These are phyloP conservation scores for Nasua narica DNA, from an alignment of 2,797 vertebrate genomes.

Conservation along the genomic window DNA sequence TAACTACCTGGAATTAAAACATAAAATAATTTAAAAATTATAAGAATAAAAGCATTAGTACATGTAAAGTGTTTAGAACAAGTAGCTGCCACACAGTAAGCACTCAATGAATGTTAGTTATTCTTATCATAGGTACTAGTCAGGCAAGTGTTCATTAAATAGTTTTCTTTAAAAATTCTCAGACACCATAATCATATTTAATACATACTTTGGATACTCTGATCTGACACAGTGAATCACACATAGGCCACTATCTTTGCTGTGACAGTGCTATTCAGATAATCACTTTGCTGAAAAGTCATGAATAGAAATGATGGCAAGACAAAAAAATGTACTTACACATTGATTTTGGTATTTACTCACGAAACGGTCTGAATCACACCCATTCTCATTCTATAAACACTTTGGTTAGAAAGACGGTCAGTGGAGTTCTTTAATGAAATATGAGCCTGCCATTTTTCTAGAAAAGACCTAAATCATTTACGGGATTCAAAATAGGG, in stretches of 20 bases:
- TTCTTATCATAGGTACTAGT: background rate
- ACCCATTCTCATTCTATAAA: background rate
- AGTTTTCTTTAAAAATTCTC: background rate
- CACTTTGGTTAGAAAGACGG: background rate
- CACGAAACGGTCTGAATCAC: background rate
- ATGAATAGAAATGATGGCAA: background rate
- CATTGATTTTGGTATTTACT: background rate
- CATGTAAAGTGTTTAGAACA: background rate
- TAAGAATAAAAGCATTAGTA: background rate
- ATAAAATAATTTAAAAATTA: background rate
- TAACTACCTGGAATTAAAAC: background rate
- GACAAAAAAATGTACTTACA: background rate
- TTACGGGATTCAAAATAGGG: background rate
- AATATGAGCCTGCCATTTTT: background rate
- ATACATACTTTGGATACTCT: background rate
- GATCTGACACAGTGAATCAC: background rate
- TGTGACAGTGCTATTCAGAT: background rate
- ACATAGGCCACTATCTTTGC: background rate
- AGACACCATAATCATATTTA: background rate
- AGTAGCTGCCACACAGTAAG: background rate
- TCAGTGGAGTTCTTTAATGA: background rate
- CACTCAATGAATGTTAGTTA: background rate
- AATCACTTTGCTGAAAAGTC: background rate
- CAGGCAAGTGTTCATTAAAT: background rate
- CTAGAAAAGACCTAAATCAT: background rate